Evolutionary conservation across 2,888 invertebrate species (phyloP), one percentile per base, ranked within the genome.

Genomic region (Eristalinus aeneus): DNA sequence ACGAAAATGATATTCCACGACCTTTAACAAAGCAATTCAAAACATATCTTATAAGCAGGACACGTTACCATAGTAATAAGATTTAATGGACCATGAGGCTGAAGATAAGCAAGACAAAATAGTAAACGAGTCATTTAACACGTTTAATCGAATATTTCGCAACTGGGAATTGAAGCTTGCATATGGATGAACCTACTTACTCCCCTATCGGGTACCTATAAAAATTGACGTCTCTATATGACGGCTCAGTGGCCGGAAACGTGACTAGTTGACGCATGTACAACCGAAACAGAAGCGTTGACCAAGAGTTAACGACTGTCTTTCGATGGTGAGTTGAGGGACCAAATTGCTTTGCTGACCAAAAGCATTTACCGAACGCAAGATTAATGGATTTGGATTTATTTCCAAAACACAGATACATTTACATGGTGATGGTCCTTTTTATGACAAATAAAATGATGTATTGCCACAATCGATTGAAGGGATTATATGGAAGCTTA

Each of bases 71-170:
- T 11, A 10, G 36, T 27, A 61, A n/a, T 69, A 39, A 56, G 20
- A 63, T 56, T 63, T 63, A 56, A 69, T 39, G 76, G 69, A 56
- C 69, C 63, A 69, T 63, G 76, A 27, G 10, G 6, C 27, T n/a
- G 12, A 11, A 54, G 76, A 72, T 78, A 78, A 71, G 64, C 39
- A 58, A 78, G 58, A 58, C 39, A 58, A 64, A 78, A 12, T 22
- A 34, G 12, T 71, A 65, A 78, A 46, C 78, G 36, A 65, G 27
- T 32, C 65, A 78, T 78, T 78, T 65, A 72, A 60, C 78, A 78
- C 53, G 71, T 65, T 78, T 46, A 58, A 65, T 71, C 71, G 65
- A 53, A 60, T 56, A 78, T 65, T 71, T 65, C 46, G 11, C 58
- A 9, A 5, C 71, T 64, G 77, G 64, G 72, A 36, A 65, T 60